Percentiles rank a stretch among this genome's conserved stretches.
These are phyloP conservation scores for Notechis scutatus DNA, from an alignment of 2,113 vertebrate genomes.

Conservation along the genomic window DNA sequence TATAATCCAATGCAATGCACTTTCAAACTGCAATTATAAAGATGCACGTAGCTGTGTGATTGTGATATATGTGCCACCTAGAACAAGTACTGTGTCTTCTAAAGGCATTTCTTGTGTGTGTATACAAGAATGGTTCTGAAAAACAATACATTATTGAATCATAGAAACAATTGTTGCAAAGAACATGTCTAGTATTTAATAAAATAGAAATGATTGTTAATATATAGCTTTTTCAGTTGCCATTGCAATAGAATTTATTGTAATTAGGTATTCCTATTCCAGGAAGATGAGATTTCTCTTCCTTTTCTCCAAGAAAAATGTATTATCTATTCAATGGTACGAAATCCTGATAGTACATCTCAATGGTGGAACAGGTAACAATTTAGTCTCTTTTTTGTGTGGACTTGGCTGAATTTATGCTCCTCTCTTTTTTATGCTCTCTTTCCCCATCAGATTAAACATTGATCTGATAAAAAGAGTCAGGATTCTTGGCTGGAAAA, in stretches of 20 bases:
- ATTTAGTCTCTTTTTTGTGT: neutral
- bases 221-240: neutral
- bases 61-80: fast-evolving
- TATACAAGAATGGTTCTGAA: neutral
- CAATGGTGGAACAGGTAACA: neutral
- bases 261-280: neutral
- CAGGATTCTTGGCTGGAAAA: neutral
- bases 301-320: neutral
- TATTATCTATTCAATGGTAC: neutral
- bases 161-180: neutral
- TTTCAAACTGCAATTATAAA: slow-evolving; percentile 31
- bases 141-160: neutral
- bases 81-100: slow-evolving; percentile 4
- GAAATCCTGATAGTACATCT: neutral
- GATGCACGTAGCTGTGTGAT: neutral
- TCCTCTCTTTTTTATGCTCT: neutral
- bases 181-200: neutral
- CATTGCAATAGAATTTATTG: neutral
- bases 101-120: neutral
- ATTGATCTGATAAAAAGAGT: neutral
- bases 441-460: neutral
- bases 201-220: neutral
- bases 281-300: neutral
- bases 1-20: neutral
- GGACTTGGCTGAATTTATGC: neutral